Evolutionary conservation across 2,113 vertebrate genomes (phyloP), one percentile per base, ranked within the genome.

Genomic region (Zosterops pallidus): DNA sequence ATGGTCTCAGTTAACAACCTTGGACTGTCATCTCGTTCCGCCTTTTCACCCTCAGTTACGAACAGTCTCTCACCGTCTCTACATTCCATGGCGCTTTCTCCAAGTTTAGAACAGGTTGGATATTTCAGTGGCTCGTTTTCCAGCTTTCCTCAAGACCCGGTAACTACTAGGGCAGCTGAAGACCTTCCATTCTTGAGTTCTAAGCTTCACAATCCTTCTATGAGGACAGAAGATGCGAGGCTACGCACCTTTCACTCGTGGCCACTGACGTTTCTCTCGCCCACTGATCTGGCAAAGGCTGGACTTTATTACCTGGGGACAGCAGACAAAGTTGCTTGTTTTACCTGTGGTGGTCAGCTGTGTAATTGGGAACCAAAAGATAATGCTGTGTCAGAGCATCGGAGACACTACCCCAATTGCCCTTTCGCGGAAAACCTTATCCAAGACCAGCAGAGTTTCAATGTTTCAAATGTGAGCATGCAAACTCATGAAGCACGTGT

Each of bases 291-390:
- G 52, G 99, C 99, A 64, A 99, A 98, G 97, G 99, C 99, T 13
- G 99, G 99, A 28, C 99, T 99, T 96, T 99, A 99, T 94, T 99
- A 98, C 83, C n/a, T 99, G 72, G 99, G 99, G 13, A 98, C 98
- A 70, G 98, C 97, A 12, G 99, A 99, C 91, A 96, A 98, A 71
- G 99, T 99, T 84, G 98, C 98, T 68, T 99, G 99, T 94, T 99
- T 99, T 96, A 98, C 98, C 68, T 99, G 99, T 49, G 99, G 99
- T 47, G 99, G 99, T 63, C 98, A 98, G 78, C 96, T 99, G 44
- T 99, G 98, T 97, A 99, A 99, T 97, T 99, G 99, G 99, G 99
- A 99, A 78, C 99, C 99, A 2, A 99, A 99, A n/a, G 99, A 99
- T 96, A 98, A 98, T 91, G 99, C 99, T 1, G 64, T 99, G 67